Evolutionary conservation across 2,113 vertebrate genomes (phyloP).

Genomic region (Hemicordylus capensis): DNA sequence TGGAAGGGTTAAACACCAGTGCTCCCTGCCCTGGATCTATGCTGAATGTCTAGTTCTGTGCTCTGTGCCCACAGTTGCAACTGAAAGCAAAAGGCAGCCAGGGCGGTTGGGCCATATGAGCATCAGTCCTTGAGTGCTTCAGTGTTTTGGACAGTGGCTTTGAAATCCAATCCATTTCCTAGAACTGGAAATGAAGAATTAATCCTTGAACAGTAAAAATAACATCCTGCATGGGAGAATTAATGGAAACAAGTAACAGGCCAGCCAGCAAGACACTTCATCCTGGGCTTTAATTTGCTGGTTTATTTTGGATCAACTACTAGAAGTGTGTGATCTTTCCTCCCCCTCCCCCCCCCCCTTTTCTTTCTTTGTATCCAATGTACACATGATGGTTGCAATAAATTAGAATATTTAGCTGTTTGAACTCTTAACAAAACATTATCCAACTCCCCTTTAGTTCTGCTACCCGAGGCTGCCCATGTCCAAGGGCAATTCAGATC

Average conservation of each 20-base stretch:
- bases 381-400: slow-evolving; percentile 37
- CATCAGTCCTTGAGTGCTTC: background rate
- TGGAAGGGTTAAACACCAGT: background rate
- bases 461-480: slow-evolving; percentile 31
- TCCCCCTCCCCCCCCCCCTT: background rate
- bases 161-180: slow-evolving; percentile 29
- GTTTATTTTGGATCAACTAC: slow-evolving; percentile 33
- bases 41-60: background rate
- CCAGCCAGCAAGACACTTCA: slow-evolving; percentile 42
- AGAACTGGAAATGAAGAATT: slow-evolving; percentile 56
- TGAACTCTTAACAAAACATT: slow-evolving; percentile 42
- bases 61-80: background rate
- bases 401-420: slow-evolving; percentile 44
- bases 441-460: slow-evolving; percentile 22
- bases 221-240: slow-evolving; percentile 52
- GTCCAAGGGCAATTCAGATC: slow-evolving; percentile 48
- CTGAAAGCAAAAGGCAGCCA: background rate
- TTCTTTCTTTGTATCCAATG: slow-evolving; percentile 22
- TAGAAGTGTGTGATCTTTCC: slow-evolving; percentile 10
- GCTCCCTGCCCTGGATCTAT: background rate
- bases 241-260: slow-evolving; percentile 40
- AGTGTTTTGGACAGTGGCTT: background rate
- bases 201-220: slow-evolving; percentile 49
- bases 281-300: slow-evolving; percentile 23
- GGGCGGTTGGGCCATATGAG: background rate